A percentile compares a stretch with the other conserved stretches of the same genome.
Evolutionary conservation across 2,888 invertebrate genomes (phyloP).

Genomic region (Drosophila pullipes): DNA sequence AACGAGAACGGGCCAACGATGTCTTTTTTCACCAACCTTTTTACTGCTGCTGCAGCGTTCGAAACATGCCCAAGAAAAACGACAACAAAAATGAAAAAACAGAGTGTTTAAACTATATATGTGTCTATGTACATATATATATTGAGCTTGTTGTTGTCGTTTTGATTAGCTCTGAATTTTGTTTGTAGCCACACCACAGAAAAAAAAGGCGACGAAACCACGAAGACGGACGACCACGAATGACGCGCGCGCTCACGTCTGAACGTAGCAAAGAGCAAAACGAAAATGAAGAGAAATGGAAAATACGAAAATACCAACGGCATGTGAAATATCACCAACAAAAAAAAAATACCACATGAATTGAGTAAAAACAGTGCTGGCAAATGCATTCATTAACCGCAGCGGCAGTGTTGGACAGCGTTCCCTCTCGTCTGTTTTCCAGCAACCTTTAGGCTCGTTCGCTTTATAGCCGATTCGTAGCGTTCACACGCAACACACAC

Average conservation of each 20-base stretch:
- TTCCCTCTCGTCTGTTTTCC: constrained; percentile 21
- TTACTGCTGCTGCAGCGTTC: constrained; percentile 47
- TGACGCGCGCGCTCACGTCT: constrained; percentile 63
- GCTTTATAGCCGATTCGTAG: constrained; percentile 36
- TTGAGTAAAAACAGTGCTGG: constrained; percentile 34
- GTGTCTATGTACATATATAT: constrained; percentile 17
- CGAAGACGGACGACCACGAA: constrained; percentile 42
- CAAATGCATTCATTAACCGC: constrained; percentile 6
- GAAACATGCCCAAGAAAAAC: constrained; percentile 57
- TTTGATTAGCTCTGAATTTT: constrained; percentile 28
- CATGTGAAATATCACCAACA: constrained; percentile 27
- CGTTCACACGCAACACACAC: constrained; percentile 29
- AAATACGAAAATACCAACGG: constrained; percentile 57
- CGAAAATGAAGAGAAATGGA: constrained; percentile 60
- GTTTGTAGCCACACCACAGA: constrained; percentile 48
- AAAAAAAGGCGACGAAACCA: constrained; percentile 46
- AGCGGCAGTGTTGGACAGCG: constrained; percentile 32
- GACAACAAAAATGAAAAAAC: constrained; percentile 16
- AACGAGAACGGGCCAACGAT: constrained; percentile 59
- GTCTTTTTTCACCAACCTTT: constrained; percentile 62
- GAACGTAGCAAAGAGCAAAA: constrained; percentile 61
- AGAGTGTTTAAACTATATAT: constrained; percentile 24
- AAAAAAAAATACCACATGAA: constrained; percentile 41
- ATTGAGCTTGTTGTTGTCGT: constrained; percentile 28
- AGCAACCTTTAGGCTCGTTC: constrained; percentile 36